Percentiles rank a stretch among this genome's conserved stretches.
Evolutionary conservation across 2,113 vertebrate genomes (phyloP).

Genomic region (Ctenomys sociabilis): DNA sequence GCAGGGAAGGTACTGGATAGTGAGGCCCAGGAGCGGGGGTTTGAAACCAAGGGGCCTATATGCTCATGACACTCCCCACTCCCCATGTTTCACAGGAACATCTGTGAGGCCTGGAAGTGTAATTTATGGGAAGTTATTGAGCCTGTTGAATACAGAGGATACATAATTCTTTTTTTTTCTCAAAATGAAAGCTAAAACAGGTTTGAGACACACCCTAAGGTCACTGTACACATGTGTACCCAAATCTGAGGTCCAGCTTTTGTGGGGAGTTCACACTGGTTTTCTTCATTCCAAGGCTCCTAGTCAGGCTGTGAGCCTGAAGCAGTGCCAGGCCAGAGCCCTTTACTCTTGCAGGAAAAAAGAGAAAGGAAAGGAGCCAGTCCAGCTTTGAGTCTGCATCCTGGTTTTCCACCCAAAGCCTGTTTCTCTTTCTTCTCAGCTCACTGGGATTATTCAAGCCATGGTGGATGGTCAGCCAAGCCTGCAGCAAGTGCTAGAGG

Average conservation of each 20-base stretch:
- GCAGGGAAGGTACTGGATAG: not conserved
- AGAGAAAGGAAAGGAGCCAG: not conserved
- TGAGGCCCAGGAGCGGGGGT: not conserved
- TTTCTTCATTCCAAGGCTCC: not conserved
- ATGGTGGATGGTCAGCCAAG: slow-evolving; percentile 92
- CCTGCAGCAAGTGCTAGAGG: slow-evolving; percentile 91
- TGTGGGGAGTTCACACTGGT: not conserved
- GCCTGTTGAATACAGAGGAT: slow-evolving; percentile 20
- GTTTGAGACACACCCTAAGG: not conserved
- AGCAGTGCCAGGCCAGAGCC: slow-evolving; percentile 1
- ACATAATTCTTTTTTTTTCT: not conserved
- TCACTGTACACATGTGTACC: not conserved
- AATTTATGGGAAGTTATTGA: slow-evolving; percentile 1
- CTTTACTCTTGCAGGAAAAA: slow-evolving; percentile 11
- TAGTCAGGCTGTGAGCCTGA: slow-evolving; percentile 7
- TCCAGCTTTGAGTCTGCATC: not conserved
- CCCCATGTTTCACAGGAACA: not conserved
- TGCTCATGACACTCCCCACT: not conserved
- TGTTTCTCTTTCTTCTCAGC: slow-evolving; percentile 86
- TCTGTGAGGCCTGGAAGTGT: slow-evolving; percentile 35
- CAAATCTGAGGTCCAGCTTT: not conserved
- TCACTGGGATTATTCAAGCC: slow-evolving; percentile 91
- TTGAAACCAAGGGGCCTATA: not conserved
- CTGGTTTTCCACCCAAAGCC: slow-evolving; percentile 58
- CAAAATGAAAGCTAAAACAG: slow-evolving; percentile 41